Evolutionary conservation across 2,888 invertebrate genomes (phyloP).

Genomic region (Iphiclides podalirius): DNA sequence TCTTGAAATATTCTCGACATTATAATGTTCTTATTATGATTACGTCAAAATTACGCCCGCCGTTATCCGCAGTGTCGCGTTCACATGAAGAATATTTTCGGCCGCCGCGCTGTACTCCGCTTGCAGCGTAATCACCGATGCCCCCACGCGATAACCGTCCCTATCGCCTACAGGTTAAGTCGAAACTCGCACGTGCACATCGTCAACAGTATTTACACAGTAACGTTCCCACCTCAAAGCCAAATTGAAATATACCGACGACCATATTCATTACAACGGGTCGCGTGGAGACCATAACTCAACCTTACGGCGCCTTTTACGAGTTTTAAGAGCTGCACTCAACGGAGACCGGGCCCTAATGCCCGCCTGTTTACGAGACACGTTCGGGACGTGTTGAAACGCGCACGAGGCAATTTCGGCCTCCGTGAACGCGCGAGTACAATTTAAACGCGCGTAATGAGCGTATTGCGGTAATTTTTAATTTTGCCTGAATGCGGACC

Average conservation of each 20-base stretch:
- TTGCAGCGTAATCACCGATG: background rate
- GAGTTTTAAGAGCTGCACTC: slow-evolving; percentile 64
- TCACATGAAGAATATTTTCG: slow-evolving; percentile 20
- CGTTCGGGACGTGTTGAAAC: slow-evolving; percentile 29
- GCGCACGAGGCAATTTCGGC: slow-evolving; percentile 11
- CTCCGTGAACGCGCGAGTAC: slow-evolving; percentile 18
- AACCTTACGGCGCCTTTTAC: slow-evolving; percentile 70
- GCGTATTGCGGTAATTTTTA: background rate
- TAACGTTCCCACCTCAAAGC: slow-evolving; percentile 38
- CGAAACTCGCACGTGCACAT: background rate
- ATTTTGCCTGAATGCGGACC: background rate
- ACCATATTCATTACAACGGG: slow-evolving; percentile 69
- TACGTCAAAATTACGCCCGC: slow-evolving; percentile 13
- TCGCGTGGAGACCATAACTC: slow-evolving; percentile 59
- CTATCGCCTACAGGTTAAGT: background rate
- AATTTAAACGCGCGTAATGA: slow-evolving; percentile 3
- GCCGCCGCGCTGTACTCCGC: slow-evolving; percentile 5
- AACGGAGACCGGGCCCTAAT: slow-evolving; percentile 36
- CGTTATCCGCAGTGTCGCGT: slow-evolving; percentile 14
- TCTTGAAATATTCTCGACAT: slow-evolving; percentile 3
- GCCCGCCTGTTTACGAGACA: slow-evolving; percentile 32
- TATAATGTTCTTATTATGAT: slow-evolving; percentile 12
- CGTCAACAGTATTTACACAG: slow-evolving; percentile 38
- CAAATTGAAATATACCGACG: slow-evolving; percentile 73
- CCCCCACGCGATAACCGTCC: background rate